Percentiles rank a stretch among this genome's conserved stretches.
phyloP scores from a whole-genome alignment of 2,113 vertebrate species.

The Neotragus pygmaeus region DNA sequence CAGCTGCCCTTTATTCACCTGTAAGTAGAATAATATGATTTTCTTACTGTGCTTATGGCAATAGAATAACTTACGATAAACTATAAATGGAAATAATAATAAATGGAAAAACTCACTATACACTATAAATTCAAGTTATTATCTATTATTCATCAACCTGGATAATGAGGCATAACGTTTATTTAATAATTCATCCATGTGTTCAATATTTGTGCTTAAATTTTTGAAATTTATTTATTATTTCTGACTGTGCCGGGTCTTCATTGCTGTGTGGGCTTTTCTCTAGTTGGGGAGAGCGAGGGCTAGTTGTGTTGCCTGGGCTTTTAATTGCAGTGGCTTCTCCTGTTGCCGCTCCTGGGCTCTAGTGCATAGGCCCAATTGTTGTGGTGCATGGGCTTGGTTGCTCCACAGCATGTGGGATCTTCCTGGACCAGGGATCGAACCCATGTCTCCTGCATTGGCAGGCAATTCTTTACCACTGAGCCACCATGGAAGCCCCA shows the following conservation, averaged over 20 bases:
- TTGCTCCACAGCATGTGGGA: background rate
- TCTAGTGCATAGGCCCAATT: background rate
- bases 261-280: background rate
- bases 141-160: background rate
- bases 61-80: background rate
- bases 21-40: background rate
- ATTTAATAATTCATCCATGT: background rate
- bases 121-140: background rate
- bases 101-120: constrained; percentile 4
- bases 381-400: background rate
- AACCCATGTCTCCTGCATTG: background rate
- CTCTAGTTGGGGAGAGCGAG: background rate
- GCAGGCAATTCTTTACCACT: background rate
- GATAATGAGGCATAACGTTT: background rate
- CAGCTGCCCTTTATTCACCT: background rate
- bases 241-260: background rate
- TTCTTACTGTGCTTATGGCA: background rate
- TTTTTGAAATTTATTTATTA: background rate
- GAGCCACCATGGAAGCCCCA: background rate
- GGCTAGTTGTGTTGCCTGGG: accelerated
- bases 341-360: background rate
- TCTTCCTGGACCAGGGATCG: background rate
- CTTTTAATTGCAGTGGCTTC: too few species aligned
- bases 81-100: background rate
- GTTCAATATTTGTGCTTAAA: background rate